Percentiles rank a stretch among this genome's conserved stretches.
These are phyloP conservation scores for Diplolepis rosae DNA, from an alignment of 2,888 invertebrate genomes.

Conservation along the genomic window DNA sequence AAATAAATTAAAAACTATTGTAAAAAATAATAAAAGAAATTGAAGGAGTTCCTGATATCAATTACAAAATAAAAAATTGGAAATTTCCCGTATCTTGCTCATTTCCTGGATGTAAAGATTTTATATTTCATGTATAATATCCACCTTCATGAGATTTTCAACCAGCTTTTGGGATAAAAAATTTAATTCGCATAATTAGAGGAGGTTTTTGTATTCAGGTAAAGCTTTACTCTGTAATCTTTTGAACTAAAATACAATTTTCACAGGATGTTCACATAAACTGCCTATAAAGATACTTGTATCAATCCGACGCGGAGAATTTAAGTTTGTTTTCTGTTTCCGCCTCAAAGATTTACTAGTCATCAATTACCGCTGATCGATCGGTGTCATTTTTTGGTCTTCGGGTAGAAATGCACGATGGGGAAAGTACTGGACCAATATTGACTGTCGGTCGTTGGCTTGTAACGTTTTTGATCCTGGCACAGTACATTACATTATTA, in stretches of 20 bases:
- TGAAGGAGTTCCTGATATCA: neutral
- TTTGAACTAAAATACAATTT: neutral
- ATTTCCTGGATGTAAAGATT: neutral
- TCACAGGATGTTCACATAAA: neutral
- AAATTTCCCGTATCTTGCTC: neutral
- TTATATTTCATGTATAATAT: neutral
- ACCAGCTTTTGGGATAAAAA: neutral
- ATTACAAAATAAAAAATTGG: neutral
- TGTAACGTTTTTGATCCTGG: too few species aligned
- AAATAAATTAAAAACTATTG: neutral
- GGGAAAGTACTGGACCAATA: too few species aligned
- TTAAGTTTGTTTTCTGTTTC: neutral
- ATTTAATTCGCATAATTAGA: constrained; percentile 1
- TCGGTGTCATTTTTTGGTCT: neutral
- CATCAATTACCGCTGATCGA: constrained; percentile 9
- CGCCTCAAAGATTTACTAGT: neutral
- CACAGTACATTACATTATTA: too few species aligned
- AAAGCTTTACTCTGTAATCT: neutral
- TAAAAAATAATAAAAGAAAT: too few species aligned
- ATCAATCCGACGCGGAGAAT: constrained; percentile 2
- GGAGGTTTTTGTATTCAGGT: neutral
- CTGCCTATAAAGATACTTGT: neutral
- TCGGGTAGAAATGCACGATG: too few species aligned
- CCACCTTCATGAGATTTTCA: neutral
- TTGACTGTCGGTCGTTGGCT: too few species aligned